phyloP scores from a whole-genome alignment of 2,113 vertebrate genomes.

The Leptodactylus fuscus region DNA sequence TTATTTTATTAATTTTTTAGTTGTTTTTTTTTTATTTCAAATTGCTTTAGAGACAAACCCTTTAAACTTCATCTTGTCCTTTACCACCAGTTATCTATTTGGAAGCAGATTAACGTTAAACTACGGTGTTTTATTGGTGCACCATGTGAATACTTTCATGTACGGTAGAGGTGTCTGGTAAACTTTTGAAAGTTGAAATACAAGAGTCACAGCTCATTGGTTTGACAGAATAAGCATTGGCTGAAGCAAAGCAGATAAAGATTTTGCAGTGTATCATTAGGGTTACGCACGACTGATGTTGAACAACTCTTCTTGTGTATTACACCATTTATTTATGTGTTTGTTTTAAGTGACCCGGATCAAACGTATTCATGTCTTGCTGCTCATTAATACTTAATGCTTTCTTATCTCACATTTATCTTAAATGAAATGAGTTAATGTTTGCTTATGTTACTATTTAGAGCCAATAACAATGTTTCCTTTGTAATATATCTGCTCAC shows the following conservation, averaged over 20 bases:
- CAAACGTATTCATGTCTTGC: not conserved
- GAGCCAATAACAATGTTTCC: constrained; percentile 52
- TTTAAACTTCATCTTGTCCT: no score
- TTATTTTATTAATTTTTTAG: no score
- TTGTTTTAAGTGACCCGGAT: constrained; percentile 38
- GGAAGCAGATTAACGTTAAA: no score
- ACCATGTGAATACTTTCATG: no score
- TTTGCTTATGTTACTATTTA: constrained; percentile 52
- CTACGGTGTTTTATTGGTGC: no score
- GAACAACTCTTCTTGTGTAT: not conserved
- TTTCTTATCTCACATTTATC: constrained; percentile 48
- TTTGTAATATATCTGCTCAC: constrained; percentile 52
- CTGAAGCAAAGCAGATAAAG: not conserved
- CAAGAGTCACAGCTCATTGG: no score
- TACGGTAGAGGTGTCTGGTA: not conserved
- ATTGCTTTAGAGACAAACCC: no score
- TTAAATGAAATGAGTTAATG: constrained; percentile 49
- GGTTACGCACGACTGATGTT: not conserved
- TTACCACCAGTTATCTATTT: no score
- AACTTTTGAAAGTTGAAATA: not conserved
- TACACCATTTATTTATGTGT: constrained; percentile 12
- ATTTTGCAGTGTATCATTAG: not conserved
- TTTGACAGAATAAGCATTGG: not conserved
- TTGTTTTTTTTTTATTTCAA: no score
- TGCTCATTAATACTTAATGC: constrained; percentile 32